These are phyloP conservation scores for Gymnosoma rotundatum DNA, from an alignment of 2,888 invertebrate genomes.

Conservation along the genomic window DNA sequence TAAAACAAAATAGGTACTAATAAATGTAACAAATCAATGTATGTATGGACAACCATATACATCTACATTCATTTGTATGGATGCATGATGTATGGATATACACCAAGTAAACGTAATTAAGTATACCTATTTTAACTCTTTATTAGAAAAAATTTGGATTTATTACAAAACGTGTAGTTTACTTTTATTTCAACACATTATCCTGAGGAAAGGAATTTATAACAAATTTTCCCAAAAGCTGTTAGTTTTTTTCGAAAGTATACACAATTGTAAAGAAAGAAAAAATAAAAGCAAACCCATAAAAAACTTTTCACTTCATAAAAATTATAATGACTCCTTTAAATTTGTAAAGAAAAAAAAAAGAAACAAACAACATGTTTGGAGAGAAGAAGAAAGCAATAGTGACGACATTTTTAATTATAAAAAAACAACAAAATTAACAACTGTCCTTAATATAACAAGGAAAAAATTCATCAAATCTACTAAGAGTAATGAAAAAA, in stretches of 20 bases:
- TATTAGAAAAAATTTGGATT: slow-evolving; percentile 79
- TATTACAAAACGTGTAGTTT: slow-evolving; percentile 73
- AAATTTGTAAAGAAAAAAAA: slow-evolving; percentile 30
- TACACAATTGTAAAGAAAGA: slow-evolving; percentile 43
- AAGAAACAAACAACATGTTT: not conserved
- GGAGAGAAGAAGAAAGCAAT: slow-evolving; percentile 49
- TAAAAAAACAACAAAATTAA: slow-evolving; percentile 74
- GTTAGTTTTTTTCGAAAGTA: slow-evolving; percentile 20
- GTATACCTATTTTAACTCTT: too few relatives aligned
- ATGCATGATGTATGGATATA: too few relatives aligned
- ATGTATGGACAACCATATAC: too few relatives aligned
- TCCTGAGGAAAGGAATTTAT: slow-evolving; percentile 51
- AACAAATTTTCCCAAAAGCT: not conserved
- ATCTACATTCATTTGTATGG: too few relatives aligned
- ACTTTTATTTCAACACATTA: slow-evolving; percentile 50
- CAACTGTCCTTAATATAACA: slow-evolving; percentile 4
- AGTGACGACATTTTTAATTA: slow-evolving; percentile 82
- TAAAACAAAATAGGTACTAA: not conserved
- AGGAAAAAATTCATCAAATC: not conserved
- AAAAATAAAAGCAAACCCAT: slow-evolving; percentile 77
- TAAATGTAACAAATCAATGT: too few relatives aligned
- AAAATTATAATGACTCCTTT: slow-evolving; percentile 60
- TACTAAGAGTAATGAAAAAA: slow-evolving; percentile 2
- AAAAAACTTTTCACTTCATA: slow-evolving; percentile 81
- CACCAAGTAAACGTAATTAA: too few relatives aligned